Percentiles rank a stretch among this genome's conserved stretches.
Evolutionary conservation across 2,888 invertebrate species (phyloP).

Genomic region (Chironomus riparius): DNA sequence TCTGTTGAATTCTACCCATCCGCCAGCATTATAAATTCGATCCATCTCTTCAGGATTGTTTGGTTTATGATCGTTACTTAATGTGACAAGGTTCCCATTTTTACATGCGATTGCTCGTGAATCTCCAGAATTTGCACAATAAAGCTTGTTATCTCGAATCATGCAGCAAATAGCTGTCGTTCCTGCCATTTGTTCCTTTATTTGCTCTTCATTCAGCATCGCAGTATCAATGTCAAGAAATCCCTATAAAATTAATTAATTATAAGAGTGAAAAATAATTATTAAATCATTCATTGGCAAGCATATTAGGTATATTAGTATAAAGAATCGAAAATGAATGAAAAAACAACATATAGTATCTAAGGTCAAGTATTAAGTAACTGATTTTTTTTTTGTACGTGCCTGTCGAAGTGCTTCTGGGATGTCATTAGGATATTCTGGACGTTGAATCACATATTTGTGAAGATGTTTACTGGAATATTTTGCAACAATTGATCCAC

Average conservation of each 20-base stretch:
- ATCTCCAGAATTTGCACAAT: conserved; percentile 96
- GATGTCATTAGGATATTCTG: conserved; percentile 72
- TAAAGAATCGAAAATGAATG: neutral
- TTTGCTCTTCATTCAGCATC: conserved; percentile 79
- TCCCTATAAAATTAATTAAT: conserved; percentile 46
- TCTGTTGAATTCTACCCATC: conserved; percentile 93
- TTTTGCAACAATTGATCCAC: conserved; percentile 82
- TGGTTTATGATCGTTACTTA: conserved; percentile 82
- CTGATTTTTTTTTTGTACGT: conserved; percentile 31
- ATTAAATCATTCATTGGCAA: neutral
- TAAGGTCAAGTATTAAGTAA: conserved; percentile 14
- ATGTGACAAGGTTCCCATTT: conserved; percentile 55
- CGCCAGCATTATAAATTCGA: conserved; percentile 89
- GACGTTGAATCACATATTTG: conserved; percentile 75
- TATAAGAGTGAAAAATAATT: neutral
- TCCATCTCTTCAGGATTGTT: conserved; percentile 77
- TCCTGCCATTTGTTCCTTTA: conserved; percentile 89
- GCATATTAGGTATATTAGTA: neutral
- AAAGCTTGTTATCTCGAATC: conserved; percentile 74
- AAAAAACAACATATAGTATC: conserved; percentile 9
- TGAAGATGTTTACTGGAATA: conserved; percentile 93
- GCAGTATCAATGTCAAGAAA: conserved; percentile 87
- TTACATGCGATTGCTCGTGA: conserved; percentile 89
- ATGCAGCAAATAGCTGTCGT: conserved; percentile 85
- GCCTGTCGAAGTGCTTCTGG: conserved; percentile 77